Conservation (phyloP, 2,888 invertebrate genomes). For the Ypsolopha sequella region DNA sequence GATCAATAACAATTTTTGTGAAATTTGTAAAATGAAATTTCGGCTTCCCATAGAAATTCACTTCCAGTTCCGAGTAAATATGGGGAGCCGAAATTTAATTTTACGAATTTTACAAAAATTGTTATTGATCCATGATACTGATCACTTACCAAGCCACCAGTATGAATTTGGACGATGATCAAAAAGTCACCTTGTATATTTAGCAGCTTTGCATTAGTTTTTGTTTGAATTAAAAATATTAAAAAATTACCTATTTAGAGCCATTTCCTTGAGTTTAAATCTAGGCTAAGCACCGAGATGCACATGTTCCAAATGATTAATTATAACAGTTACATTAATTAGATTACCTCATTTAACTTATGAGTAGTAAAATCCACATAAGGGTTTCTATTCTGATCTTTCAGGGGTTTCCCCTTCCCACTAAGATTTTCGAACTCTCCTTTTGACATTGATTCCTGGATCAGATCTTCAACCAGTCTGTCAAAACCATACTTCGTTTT, state of each 20-base stretch:
- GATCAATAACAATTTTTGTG: too few species aligned
- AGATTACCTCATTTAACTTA: slow-evolving; percentile 81
- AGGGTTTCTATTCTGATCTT: slow-evolving; percentile 79
- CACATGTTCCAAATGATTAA: not conserved
- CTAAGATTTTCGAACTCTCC: slow-evolving; percentile 90
- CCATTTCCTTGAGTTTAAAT: not conserved
- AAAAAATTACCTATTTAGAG: not conserved
- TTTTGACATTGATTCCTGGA: slow-evolving; percentile 90
- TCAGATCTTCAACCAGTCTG: slow-evolving; percentile 90
- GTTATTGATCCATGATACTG: too few species aligned
- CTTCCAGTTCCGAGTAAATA: too few species aligned
- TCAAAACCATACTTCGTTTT: slow-evolving; percentile 89
- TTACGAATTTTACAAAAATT: too few species aligned
- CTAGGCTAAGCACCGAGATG: not conserved
- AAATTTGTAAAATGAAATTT: too few species aligned
- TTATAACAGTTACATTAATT: not conserved
- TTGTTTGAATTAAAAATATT: not conserved
- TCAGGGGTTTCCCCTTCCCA: slow-evolving; percentile 86
- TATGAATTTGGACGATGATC: too few species aligned
- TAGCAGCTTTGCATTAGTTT: not conserved
- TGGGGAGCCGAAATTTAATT: too few species aligned
- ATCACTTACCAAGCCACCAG: too few species aligned
- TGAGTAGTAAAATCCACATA: slow-evolving; percentile 91
- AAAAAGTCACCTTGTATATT: not conserved
- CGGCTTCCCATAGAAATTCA: too few species aligned